These are phyloP conservation scores for Syrrhaptes paradoxus DNA, from an alignment of 2,113 vertebrate genomes.

Conservation along the genomic window DNA sequence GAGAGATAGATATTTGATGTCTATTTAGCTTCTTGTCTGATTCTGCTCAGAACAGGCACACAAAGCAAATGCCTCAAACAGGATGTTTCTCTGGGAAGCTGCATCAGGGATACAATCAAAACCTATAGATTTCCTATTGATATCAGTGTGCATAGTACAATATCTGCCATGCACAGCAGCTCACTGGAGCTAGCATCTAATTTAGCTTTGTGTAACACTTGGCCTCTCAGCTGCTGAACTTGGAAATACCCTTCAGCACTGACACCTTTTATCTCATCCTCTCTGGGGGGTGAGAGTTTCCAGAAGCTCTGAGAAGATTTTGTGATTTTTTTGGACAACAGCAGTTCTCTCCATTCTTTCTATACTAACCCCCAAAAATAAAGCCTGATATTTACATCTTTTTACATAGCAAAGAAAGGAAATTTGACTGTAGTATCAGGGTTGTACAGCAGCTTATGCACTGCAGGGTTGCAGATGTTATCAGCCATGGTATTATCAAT, in stretches of 20 bases:
- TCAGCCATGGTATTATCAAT: not conserved
- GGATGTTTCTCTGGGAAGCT: not conserved
- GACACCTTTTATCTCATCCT: not conserved
- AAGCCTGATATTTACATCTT: not conserved
- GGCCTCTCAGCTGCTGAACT: not conserved
- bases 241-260: not conserved
- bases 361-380: not conserved
- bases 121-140: not conserved
- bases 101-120: not conserved
- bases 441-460: not conserved
- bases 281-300: not conserved
- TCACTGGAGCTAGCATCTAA: not conserved
- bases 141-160: fast-evolving
- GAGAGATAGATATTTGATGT: not conserved
- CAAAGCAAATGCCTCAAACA: not conserved
- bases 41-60: not conserved
- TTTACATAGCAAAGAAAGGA: not conserved
- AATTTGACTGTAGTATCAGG: not conserved
- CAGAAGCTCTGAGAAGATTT: not conserved
- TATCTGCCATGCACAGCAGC: not conserved
- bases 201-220: not conserved
- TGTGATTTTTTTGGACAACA: not conserved
- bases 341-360: not conserved
- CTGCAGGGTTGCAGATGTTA: not conserved
- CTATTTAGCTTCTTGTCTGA: not conserved